Evolutionary conservation across 1,140 invertebrate species (phyloP).

Genomic region (Pteromalus puparum): DNA sequence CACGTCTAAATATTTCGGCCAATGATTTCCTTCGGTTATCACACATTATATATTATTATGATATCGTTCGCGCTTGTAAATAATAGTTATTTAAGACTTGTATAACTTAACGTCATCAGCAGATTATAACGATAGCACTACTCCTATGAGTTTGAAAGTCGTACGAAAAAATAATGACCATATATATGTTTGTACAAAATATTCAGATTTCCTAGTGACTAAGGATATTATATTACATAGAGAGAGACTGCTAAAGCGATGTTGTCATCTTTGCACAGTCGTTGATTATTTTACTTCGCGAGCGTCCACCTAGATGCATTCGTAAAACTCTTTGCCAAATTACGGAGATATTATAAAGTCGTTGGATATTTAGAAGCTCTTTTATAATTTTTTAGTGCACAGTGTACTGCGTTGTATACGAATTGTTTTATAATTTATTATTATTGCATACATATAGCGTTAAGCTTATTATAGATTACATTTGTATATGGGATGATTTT

Average conservation of each 20-base stretch:
- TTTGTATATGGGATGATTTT: too few species aligned
- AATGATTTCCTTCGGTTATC: slow-evolving; percentile 7
- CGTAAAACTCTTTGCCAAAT: slow-evolving; percentile 12
- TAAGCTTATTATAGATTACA: too few species aligned
- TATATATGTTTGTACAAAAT: slow-evolving; percentile 36
- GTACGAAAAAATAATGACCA: not conserved
- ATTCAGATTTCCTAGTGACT: slow-evolving; percentile 1
- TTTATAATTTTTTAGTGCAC: not conserved
- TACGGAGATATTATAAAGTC: not conserved
- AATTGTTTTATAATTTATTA: not conserved
- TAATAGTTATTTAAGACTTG: slow-evolving; percentile 37
- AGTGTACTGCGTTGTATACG: not conserved
- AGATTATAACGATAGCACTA: not conserved
- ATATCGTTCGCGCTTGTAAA: slow-evolving; percentile 48
- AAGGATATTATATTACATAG: slow-evolving; percentile 18
- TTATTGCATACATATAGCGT: not conserved
- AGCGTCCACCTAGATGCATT: not conserved
- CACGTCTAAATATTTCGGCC: slow-evolving; percentile 48
- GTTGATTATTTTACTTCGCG: not conserved
- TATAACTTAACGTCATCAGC: not conserved
- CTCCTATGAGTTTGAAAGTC: not conserved
- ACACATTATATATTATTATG: not conserved
- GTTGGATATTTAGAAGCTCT: not conserved
- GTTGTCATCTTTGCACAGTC: not conserved
- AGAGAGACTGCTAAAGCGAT: not conserved